Conservation (phyloP, 2,113 vertebrate genomes). For the Petrocephalus zakoni region DNA sequence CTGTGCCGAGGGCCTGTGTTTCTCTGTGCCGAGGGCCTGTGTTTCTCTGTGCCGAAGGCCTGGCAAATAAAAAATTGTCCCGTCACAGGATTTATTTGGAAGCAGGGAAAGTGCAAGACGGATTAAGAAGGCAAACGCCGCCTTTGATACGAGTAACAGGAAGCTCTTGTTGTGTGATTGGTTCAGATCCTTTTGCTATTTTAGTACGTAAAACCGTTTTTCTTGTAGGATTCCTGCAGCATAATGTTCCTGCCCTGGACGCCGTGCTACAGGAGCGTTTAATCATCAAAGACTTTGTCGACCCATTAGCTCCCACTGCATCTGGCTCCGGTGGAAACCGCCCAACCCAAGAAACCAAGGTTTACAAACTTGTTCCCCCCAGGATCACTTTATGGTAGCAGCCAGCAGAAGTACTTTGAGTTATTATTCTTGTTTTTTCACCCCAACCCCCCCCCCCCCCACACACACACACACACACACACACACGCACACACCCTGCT, state of each 20-base stretch:
- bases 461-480: too few relatives aligned
- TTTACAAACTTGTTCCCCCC: constrained; percentile 21
- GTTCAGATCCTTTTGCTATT: constrained; percentile 37
- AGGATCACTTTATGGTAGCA: constrained; percentile 5
- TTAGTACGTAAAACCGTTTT: constrained; percentile 45
- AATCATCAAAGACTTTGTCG: constrained; percentile 28
- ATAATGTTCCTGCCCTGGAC: constrained; percentile 28
- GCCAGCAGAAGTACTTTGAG: constrained; percentile 17
- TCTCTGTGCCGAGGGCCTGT: constrained; percentile 33
- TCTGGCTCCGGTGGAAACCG: constrained; percentile 28
- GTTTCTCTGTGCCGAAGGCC: constrained; percentile 33
- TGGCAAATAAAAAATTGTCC: constrained; percentile 26
- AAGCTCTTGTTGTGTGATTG: constrained; percentile 36
- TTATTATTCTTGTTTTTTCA: background rate
- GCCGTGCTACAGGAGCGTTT: background rate
- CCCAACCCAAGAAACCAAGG: constrained; percentile 20
- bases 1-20: constrained; percentile 35
- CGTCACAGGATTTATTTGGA: constrained; percentile 31
- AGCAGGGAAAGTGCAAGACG: constrained; percentile 12
- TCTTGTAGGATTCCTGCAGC: constrained; percentile 41
- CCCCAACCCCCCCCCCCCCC: too few relatives aligned
- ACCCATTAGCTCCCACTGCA: constrained; percentile 16
- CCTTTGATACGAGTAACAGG: constrained; percentile 45
- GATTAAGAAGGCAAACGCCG: constrained; percentile 30
- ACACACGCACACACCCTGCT: background rate